Evolutionary conservation across 2,888 invertebrate species (phyloP), one percentile per base, ranked within the genome.

Genomic region (Cremastinae sp.): DNA sequence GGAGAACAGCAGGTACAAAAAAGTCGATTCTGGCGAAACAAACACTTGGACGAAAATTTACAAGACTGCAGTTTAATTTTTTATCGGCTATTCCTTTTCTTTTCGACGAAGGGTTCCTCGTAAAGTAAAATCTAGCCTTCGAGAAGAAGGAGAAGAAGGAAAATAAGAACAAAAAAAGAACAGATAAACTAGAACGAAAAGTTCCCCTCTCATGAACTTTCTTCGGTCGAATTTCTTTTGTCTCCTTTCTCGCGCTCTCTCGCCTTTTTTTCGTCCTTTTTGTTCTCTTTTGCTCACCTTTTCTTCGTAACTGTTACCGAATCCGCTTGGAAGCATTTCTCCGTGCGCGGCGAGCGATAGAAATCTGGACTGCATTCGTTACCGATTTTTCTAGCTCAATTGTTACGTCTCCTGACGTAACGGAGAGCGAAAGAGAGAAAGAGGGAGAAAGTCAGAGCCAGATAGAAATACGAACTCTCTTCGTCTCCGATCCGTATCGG

Each of bases 31-130:
- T 49, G n/a, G 20, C 45, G 22, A 59, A 64, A 59, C 51, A 53
- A 64, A 51, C 7, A 22, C 20, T 16, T 49, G 49, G 28, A 41
- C 9, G 10, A 41, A 10, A 14, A n/a, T 38, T 18, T 7, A 12
- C 3, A 12, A 49, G 56, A 61, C 68, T 58, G 51, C 68, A 51
- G 56, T 20, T 53, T 22, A n/a, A 12, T 22, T 20, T 61, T 34
- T 34, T 34, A n/a, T n/a, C 10, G 20, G 51, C 22, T 20, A n/a
- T n/a, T 53, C 70, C 49, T 54, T 59, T 54, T 45, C 10, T 18
- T 61, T 81, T 78, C 80, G 79, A 49, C 82, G 85, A 84, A 83
- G 83, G 82, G 83, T 83, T 85, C 81, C 82, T 81, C 86, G 78
- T 85, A 83, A 85, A 85, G 75, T 75, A 74, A 66, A 68, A 79